Conservation (phyloP, 2,797 vertebrate genomes). For the Xiphorhynchus erythropygius region DNA sequence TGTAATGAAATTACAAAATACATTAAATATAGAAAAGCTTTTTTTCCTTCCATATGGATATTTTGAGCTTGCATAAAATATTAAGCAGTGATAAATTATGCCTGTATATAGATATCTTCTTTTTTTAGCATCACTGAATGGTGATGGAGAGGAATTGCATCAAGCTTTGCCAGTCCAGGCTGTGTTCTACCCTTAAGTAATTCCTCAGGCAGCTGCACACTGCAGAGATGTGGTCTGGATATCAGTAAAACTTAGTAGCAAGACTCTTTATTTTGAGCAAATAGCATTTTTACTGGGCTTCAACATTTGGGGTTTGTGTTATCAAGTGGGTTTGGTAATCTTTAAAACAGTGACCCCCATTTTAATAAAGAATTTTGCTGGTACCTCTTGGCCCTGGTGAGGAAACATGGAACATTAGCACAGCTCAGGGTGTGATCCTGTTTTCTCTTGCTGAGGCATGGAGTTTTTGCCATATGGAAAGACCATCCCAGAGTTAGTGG, state of each 20-base stretch:
- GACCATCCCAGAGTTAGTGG: neutral
- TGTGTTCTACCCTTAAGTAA: neutral
- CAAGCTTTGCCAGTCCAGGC: neutral
- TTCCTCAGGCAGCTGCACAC: neutral
- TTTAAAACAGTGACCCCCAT: neutral
- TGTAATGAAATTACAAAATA: neutral
- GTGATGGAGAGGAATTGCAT: neutral
- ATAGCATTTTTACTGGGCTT: neutral
- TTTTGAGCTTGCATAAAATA: neutral
- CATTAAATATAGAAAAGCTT: neutral
- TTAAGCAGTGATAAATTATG: neutral
- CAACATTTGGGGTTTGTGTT: neutral
- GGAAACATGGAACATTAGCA: neutral
- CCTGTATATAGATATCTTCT: neutral
- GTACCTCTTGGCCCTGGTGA: neutral
- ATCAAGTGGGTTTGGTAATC: neutral
- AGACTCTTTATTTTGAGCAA: neutral
- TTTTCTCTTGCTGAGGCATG: neutral
- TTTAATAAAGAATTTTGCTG: neutral
- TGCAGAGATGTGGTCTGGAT: neutral
- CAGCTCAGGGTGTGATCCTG: neutral
- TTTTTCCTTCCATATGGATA: neutral
- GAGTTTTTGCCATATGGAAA: slow-evolving; percentile 12
- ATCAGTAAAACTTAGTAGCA: neutral
- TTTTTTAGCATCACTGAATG: neutral